Evolutionary conservation across 2,113 vertebrate species (phyloP).

Genomic region (Ciconia stormi): DNA sequence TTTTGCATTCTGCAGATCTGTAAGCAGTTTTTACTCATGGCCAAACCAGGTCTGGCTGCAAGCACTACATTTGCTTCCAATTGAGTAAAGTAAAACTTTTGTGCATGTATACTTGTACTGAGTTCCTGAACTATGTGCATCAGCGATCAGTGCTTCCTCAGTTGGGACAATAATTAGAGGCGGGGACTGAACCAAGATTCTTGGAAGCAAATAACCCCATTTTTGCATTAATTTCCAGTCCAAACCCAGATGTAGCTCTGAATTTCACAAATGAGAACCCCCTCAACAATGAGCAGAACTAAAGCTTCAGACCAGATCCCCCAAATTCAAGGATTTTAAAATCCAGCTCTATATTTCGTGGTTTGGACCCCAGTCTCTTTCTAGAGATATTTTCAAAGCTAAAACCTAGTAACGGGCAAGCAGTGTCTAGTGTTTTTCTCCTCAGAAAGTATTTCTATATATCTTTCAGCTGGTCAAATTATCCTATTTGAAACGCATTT

Average conservation of each 20-base stretch:
- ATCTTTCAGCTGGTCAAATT: slow-evolving; percentile 61
- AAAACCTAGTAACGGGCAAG: slow-evolving; percentile 31
- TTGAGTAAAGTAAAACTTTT: slow-evolving; percentile 7
- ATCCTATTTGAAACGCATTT: slow-evolving; percentile 45
- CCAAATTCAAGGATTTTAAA: slow-evolving; percentile 15
- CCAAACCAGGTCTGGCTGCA: slow-evolving; percentile 27
- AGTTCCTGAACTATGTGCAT: slow-evolving; percentile 3
- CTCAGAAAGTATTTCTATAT: slow-evolving; percentile 50
- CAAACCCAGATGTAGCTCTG: slow-evolving; percentile 25
- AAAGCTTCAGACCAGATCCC: slow-evolving; percentile 7
- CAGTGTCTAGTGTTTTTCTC: slow-evolving; percentile 46
- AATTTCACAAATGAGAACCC: slow-evolving; percentile 20
- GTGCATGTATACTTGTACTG: not conserved
- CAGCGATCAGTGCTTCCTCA: not conserved
- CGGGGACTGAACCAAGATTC: not conserved
- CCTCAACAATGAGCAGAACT: not conserved
- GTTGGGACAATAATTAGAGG: slow-evolving; percentile 31
- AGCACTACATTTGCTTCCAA: slow-evolving; percentile 29
- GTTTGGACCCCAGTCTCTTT: slow-evolving; percentile 29
- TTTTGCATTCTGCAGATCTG: not conserved
- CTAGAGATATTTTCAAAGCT: slow-evolving; percentile 44
- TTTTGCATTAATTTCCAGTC: slow-evolving; percentile 24
- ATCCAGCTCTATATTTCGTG: slow-evolving; percentile 18
- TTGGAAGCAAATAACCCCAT: slow-evolving; percentile 2
- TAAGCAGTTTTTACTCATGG: not conserved